A percentile compares a stretch with the other conserved stretches of the same genome.
These are phyloP conservation scores for Anthopleura xanthogrammica DNA, from an alignment of 92 coral and sea anemone species.

Conservation along the genomic window DNA sequence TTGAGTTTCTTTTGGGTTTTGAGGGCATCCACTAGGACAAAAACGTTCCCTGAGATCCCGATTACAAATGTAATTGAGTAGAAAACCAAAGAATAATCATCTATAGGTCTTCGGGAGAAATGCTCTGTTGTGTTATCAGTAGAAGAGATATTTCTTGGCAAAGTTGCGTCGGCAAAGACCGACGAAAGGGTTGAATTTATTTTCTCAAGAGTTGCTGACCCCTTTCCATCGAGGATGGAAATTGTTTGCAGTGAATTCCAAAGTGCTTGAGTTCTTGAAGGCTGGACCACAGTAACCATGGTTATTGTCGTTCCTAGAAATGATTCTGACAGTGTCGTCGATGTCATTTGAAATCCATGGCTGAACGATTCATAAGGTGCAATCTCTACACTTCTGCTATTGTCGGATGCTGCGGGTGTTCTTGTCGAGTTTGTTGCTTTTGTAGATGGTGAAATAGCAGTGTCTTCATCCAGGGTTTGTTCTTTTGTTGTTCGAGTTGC, in stretches of 20 bases:
- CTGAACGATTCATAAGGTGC: not conserved
- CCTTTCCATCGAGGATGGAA: no score
- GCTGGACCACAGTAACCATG: not conserved
- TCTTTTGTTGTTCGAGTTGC: not conserved
- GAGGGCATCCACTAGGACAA: conserved; percentile 32
- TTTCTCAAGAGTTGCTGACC: no score
- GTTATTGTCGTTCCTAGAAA: not conserved
- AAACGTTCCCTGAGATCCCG: conserved; percentile 31
- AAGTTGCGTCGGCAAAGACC: not conserved
- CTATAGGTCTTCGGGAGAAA: not conserved
- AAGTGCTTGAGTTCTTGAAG: not conserved
- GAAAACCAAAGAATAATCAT: conserved; percentile 9
- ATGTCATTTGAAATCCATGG: not conserved
- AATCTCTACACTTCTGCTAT: not conserved
- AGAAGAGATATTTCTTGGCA: not conserved
- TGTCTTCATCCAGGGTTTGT: not conserved
- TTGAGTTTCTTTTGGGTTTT: conserved; percentile 23
- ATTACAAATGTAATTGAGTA: not conserved
- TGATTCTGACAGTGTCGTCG: not conserved
- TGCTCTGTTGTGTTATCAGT: not conserved
- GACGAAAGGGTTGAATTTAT: not conserved
- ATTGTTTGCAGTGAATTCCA: not conserved
- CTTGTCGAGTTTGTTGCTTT: not conserved
- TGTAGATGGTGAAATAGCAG: not conserved
- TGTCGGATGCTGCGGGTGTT: not conserved